These are phyloP conservation scores for Melopsittacus undulatus DNA, from an alignment of 2,797 vertebrate species.

Conservation along the genomic window DNA sequence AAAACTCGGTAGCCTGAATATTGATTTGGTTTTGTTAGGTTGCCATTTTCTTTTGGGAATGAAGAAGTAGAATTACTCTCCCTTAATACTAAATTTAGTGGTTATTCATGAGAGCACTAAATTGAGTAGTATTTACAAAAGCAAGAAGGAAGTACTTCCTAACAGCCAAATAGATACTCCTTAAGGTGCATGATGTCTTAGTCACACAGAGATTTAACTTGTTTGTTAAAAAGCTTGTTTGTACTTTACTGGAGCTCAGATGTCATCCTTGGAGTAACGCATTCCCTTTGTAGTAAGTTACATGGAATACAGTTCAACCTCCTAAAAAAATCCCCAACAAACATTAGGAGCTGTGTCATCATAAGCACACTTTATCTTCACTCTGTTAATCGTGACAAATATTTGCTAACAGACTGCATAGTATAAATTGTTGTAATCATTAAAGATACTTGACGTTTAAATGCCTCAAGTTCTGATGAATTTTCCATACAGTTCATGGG, in stretches of 20 bases:
- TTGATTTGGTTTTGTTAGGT: not conserved
- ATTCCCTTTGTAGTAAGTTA: not conserved
- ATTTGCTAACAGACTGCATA: not conserved
- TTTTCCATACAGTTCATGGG: not conserved
- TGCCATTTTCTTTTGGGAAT: not conserved
- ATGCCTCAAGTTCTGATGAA: not conserved
- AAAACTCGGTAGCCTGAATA: not conserved
- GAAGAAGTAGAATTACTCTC: not conserved
- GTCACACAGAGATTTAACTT: not conserved
- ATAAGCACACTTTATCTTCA: not conserved
- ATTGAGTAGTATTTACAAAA: not conserved
- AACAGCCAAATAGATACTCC: not conserved
- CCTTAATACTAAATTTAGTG: not conserved
- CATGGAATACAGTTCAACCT: not conserved
- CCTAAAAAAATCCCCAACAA: accelerated
- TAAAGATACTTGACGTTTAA: not conserved
- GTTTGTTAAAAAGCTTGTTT: not conserved
- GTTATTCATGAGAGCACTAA: not conserved
- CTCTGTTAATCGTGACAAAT: not conserved
- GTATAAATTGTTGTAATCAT: not conserved
- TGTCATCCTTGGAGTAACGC: not conserved
- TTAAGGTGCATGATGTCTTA: not conserved
- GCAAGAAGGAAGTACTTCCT: not conserved
- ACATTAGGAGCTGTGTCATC: not conserved
- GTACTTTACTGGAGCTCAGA: not conserved